Base-by-base conservation (phyloP, 2,113 vertebrate species). In the Podiceps cristatus region DNA sequence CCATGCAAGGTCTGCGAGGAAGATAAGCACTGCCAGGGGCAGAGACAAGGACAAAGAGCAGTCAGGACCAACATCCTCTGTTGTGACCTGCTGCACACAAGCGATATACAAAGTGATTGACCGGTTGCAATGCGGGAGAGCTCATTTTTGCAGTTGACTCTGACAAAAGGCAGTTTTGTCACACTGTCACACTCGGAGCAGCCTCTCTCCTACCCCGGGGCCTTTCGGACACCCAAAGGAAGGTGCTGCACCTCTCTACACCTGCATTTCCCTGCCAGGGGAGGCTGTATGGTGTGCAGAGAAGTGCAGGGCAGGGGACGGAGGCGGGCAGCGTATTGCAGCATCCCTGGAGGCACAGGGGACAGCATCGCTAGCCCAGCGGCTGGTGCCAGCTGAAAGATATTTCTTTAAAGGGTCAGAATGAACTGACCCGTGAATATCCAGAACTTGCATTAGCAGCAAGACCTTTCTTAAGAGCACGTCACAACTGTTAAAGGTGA, bases 201-300 rank as follows among this genome's bases (percentile, higher is more conserved):
- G 40, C 18, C n/a, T 59, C 24, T 29, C 33, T 52, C 31, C 37
- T 12, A 29, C 2, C 35, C 27, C 5, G 2, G 31, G 18, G 42
- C 16, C 33, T 58, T 64, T 76, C 75, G 2, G 1, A 33, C 20
- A 18, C 66, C 44, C 53, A 84, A 62, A 37, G 13, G 31, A 37
- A 67, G 80, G 59, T 19, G 31, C 59, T 87, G 68, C 63, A 52
- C 45, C 28, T 77, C 69, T 82, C 55, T 25, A 8, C 1, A 5
- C 29, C 58, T 2, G 4, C 1, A 1, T 52, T 37, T 60, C n/a
- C 53, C 63, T 84, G 29, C 53, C 7, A 10, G 40, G 56, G 59
- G 42, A 37, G n/a, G n/a, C 40, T 53, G 66, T 2, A 12, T 0
- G 3, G 45, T 1, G 2, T 27, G 52, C 49, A n/a, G 4, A 11